Evolutionary conservation across 2,888 invertebrate species (phyloP), one percentile per base, ranked within the genome.

Genomic region (Chrysolina oricalcia): DNA sequence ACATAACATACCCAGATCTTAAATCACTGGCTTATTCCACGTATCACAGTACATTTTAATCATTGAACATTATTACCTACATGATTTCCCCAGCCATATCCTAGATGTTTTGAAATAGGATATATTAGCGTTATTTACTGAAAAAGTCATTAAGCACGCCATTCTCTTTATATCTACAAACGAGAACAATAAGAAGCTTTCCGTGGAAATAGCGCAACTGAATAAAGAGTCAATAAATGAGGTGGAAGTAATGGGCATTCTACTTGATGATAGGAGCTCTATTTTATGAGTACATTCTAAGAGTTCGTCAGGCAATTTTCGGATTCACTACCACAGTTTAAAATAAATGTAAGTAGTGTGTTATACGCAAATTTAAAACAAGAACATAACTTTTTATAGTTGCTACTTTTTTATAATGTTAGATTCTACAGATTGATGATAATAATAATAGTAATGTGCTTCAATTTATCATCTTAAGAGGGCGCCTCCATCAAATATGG

Each of bases 141-240:
- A 11, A 53, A 53, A 21, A 53, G 53, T 53, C 53, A 53, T 53
- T 53, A 21, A 13, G 53, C 53, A 53, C 53, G 53, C 53, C 53
- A 53, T 53, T 53, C 21, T 53, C 53, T 21, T 53, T 21, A 53
- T 53, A 53, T 53, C 53, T 53, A 53, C 53, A 53, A 53, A 53
- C 53, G 53, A 53, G 53, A 53, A 11, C 53, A 53, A 21, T 53
- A 53, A 53, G 53, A 1, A 21, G 53, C 21, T 53, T 53, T 53
- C 11, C 53, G 11, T 21, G 53, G 13, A 53, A 23, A 11, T 53
- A 53, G 21, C 21, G 53, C 19, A 53, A 53, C 53, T 21, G 53
- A 53, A 53, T 53, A 53, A 53, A 21, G 53, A 53, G 53, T 53
- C 13, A 23, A 53, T 53, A 53, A 53, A 53, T 53, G 53, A 53